Conservation (phyloP, 2,797 vertebrate genomes). For the Holocentrus rufus region DNA sequence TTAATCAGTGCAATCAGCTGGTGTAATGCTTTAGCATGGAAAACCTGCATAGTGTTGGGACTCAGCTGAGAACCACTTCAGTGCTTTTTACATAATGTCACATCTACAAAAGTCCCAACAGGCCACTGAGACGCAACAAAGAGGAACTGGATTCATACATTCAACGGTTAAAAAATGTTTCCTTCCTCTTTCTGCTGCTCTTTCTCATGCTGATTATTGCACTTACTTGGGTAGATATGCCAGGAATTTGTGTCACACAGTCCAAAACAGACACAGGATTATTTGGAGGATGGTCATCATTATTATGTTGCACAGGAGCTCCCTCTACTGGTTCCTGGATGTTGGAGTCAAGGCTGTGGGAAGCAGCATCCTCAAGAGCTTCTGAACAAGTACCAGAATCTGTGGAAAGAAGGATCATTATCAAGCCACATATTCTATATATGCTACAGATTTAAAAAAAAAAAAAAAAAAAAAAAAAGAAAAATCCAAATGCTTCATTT, state of each 20-base stretch:
- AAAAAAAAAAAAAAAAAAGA: too few species aligned
- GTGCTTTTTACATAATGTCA: too few species aligned
- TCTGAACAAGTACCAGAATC: neutral
- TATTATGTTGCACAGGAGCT: neutral
- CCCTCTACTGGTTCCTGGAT: slow-evolving; percentile 37
- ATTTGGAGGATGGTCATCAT: neutral
- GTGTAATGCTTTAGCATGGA: neutral
- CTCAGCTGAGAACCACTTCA: too few species aligned
- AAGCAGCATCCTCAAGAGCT: neutral
- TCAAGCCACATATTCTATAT: neutral
- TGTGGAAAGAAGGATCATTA: slow-evolving; percentile 7
- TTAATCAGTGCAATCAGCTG: neutral
- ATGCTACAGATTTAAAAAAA: too few species aligned
- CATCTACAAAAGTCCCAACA: too few species aligned
- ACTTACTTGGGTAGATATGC: slow-evolving; percentile 40
- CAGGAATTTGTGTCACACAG: slow-evolving; percentile 4
- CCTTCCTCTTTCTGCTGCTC: neutral
- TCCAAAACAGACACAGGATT: neutral
- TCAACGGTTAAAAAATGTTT: too few species aligned
- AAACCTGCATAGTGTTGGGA: neutral
- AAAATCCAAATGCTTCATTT: neutral
- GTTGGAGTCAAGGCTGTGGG: neutral
- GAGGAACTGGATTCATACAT: neutral
- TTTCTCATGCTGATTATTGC: neutral
- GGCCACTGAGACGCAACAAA: neutral